Evolutionary conservation across 2,888 invertebrate genomes (phyloP), one percentile per base, ranked within the genome.

Genomic region (Psococerastis gibbosa): DNA sequence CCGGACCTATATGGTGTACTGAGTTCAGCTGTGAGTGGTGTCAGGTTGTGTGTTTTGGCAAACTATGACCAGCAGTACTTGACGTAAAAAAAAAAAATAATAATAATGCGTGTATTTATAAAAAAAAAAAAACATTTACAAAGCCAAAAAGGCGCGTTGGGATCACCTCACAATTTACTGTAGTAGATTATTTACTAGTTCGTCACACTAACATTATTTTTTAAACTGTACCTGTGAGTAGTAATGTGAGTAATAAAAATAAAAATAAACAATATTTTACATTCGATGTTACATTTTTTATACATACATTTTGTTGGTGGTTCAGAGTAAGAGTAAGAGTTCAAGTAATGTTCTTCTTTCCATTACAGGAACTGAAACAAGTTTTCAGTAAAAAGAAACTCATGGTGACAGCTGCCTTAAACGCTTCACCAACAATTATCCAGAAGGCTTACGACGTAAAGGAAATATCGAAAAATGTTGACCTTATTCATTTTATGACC

Each of bases 391-490:
- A 72, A 2, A 61, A 73, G 48, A 71, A 73, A 8, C 71, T 78
- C 47, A 63, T 85, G 6, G 59, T 89, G 16, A 85, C 87, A 1
- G 81, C 87, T 0, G 88, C 88, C 0, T 68, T 89, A 33, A 82
- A 84, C 2, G 83, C 84, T 0, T 76, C 78, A 1, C 75, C 75
- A 54, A 66, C 68, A 22, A 80, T 78, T 0, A 81, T 85, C 54
- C 78, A 83, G 48, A 61, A 68, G 1, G 81, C 79, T 0, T 89
- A 89, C 54, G 78, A 87, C 57, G 67, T 89, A 11, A 65, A 71
- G 4, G 70, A 73, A 49, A 63, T 89, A 11, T 58, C 41, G 13
- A 60, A 70, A 1, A 73, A 77, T 55, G 57, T 80, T 32, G 52
- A 52, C 35, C 46, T 44, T 9, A 46, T 51, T 5, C 49, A 51